A percentile compares a stretch with the other conserved stretches of the same genome.
phyloP scores from a whole-genome alignment of 2,888 invertebrate species.

The Patella caerulea region DNA sequence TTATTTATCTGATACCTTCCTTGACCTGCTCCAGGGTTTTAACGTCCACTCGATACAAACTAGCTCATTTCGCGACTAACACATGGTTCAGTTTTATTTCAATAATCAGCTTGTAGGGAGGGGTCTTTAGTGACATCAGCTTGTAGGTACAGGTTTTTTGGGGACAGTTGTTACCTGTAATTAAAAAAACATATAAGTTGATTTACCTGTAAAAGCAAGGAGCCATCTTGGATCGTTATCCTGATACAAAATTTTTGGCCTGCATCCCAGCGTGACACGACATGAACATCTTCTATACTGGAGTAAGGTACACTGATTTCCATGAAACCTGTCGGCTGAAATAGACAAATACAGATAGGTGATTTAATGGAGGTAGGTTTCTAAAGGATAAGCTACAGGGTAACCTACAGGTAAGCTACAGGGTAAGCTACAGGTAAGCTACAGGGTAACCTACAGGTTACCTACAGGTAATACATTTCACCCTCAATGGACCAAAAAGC shows the following conservation, averaged over 20 bases:
- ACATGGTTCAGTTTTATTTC: neutral
- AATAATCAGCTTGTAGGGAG: neutral
- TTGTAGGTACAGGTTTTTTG: neutral
- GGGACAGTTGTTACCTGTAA: neutral
- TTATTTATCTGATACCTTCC: too few species aligned
- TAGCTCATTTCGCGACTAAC: too few species aligned
- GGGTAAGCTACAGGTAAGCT: too few species aligned
- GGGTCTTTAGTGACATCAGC: neutral
- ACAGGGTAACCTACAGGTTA: too few species aligned
- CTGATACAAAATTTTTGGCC: conserved; percentile 86
- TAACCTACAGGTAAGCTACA: too few species aligned
- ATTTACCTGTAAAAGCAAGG: conserved; percentile 80
- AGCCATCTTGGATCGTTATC: conserved; percentile 83
- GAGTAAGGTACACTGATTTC: conserved; percentile 81
- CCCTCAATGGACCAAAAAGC: too few species aligned
- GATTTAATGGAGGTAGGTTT: too few species aligned
- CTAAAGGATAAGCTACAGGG: too few species aligned
- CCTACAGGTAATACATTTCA: too few species aligned
- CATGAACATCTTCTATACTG: conserved; percentile 83
- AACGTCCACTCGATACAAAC: too few species aligned
- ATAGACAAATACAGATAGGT: conserved; percentile 7
- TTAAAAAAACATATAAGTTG: neutral
- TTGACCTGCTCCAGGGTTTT: too few species aligned
- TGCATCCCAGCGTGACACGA: conserved; percentile 83
- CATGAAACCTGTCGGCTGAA: conserved; percentile 74